Base-by-base conservation (phyloP, 1,140 invertebrate genomes). In the Pachypeltis micranthus region DNA sequence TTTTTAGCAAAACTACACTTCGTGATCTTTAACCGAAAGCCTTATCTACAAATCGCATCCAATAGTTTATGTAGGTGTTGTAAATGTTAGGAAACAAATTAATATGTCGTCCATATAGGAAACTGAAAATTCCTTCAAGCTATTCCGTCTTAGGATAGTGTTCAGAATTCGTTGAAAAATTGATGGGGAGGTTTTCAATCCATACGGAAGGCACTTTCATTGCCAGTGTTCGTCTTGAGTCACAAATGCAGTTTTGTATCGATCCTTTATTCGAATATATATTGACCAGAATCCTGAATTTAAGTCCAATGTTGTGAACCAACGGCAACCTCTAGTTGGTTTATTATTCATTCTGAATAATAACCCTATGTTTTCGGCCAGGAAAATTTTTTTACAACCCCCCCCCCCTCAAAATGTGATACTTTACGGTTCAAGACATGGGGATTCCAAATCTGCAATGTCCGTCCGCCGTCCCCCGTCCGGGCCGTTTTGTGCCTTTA, bases 81-180 rank as follows among this genome's bases (percentile, higher is more conserved):
- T 29, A 31, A 66, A 71, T 16, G 65, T 58, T 59, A 62, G 29
- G 31, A 67, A 64, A 56, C 58, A 62, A 66, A 69, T 65, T 62
- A 71, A 54, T 64, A 69, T 69, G 65, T 66, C 60, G 29, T 67
- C 70, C 21, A 66, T 66, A 55, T 64, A 54, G 73, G 75, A 76
- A 68, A 77, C 75, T 75, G 76, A 76, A 78, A 62, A 74, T n/a
- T n/a, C n/a, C n/a, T n/a, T n/a, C n/a, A n/a, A n/a, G n/a, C n/a
- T n/a, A n/a, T n/a, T n/a, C n/a, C 62, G 74, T 75, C 61, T 77
- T 75, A 61, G 77, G 71, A 68, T 76, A 51, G 51, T 62, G 2
- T 31, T 55, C 55, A 70, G 51, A 54, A 70, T 68, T 59, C 75
- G 62, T 77, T 78, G 19, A 76, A 72, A 70, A 73, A 78, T 12